Conservation (phyloP, 2,113 vertebrate species). For the Dipodomys merriami region DNA sequence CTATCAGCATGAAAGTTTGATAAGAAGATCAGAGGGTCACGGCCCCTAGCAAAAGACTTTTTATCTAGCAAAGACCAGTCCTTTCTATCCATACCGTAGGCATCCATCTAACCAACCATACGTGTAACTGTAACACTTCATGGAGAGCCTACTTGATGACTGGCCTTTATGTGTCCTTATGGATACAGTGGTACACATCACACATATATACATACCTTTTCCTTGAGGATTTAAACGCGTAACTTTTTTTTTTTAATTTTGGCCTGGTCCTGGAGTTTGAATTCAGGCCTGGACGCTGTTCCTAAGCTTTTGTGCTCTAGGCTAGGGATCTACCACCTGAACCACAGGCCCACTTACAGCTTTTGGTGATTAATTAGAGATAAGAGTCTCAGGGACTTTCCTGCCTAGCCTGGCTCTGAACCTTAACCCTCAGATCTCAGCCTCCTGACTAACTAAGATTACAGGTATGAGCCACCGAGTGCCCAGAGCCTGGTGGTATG, state of each 20-base stretch:
- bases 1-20: neutral
- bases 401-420: too few relatives aligned
- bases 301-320: too few relatives aligned
- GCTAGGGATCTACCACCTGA: too few relatives aligned
- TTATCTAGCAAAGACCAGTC: neutral
- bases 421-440: too few relatives aligned
- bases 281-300: too few relatives aligned
- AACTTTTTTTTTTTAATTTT: neutral
- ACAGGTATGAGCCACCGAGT: too few relatives aligned
- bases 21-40: slow-evolving; percentile 1
- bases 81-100: neutral
- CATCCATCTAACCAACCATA: neutral
- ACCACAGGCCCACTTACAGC: too few relatives aligned
- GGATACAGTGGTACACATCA: neutral
- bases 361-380: too few relatives aligned
- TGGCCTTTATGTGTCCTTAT: neutral
- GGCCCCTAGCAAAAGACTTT: neutral
- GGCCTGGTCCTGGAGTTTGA: neutral
- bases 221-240: neutral
- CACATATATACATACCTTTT: neutral
- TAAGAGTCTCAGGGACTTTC: too few relatives aligned
- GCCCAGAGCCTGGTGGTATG: too few relatives aligned
- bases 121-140: neutral
- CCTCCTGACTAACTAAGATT: too few relatives aligned
- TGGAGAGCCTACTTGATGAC: neutral